Percentiles rank a stretch among this genome's conserved stretches.
phyloP scores from a whole-genome alignment of 2,797 vertebrate species.

The Gymnothorax reevesii region DNA sequence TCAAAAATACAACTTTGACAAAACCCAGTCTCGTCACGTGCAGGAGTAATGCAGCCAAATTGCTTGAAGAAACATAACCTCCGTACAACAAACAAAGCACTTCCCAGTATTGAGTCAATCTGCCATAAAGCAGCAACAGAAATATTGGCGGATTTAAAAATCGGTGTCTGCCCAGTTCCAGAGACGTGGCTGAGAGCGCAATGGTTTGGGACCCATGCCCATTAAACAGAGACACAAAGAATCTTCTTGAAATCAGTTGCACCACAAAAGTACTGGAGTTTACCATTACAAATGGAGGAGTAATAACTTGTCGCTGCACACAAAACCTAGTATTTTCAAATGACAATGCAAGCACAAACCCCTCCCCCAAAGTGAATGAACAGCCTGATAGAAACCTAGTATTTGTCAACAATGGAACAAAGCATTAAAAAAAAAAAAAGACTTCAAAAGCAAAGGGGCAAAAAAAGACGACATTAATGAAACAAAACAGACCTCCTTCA shows the following conservation, averaged over 20 bases:
- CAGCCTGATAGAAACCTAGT: background rate
- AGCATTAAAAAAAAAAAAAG: background rate
- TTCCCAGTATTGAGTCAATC: too few species aligned
- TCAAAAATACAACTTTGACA: too few species aligned
- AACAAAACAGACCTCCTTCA: slow-evolving; percentile 82
- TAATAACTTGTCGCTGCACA: too few species aligned
- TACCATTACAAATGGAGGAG: background rate
- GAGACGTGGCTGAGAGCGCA: background rate
- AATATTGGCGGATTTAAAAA: too few species aligned
- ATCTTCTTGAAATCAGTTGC: background rate
- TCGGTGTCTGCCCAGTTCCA: background rate
- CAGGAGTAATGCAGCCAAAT: too few species aligned
- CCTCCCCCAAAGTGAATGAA: background rate
- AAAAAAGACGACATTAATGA: background rate
- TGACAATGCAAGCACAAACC: background rate
- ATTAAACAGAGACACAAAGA: background rate
- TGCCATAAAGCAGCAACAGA: too few species aligned
- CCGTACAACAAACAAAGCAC: too few species aligned
- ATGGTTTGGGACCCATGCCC: background rate
- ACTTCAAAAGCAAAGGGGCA: background rate
- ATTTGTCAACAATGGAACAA: background rate
- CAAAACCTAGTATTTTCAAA: too few species aligned
- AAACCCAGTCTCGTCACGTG: too few species aligned
- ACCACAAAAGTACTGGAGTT: background rate
- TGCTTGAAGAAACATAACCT: too few species aligned